Evolutionary conservation across 2,113 vertebrate species (phyloP).

Genomic region (Laterallus jamaicensis): DNA sequence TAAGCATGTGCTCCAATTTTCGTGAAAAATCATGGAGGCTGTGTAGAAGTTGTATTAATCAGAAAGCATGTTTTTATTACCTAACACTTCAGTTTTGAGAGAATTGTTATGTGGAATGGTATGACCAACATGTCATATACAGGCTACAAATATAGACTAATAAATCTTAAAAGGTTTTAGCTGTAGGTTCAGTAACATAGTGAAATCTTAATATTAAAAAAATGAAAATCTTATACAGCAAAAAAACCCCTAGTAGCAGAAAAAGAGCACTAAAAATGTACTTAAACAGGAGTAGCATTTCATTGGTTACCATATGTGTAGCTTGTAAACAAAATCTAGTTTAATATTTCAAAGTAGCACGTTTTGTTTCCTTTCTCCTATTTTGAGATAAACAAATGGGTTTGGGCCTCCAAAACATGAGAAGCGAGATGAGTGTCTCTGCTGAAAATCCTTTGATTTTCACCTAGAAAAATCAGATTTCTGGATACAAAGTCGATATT

Average conservation of each 20-base stretch:
- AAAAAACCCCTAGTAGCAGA: background rate
- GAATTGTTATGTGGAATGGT: background rate
- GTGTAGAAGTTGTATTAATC: background rate
- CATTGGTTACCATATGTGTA: background rate
- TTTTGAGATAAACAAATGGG: background rate
- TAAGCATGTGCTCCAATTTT: background rate
- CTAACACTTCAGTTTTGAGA: background rate
- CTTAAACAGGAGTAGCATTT: background rate
- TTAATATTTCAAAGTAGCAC: background rate
- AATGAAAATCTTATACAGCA: background rate
- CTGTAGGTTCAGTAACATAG: background rate
- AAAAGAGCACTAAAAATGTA: background rate
- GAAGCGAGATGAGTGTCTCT: background rate
- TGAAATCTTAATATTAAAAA: background rate
- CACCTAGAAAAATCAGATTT: background rate
- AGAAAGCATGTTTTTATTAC: background rate
- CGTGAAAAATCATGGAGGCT: background rate
- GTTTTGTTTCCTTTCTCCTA: background rate
- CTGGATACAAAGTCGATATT: background rate
- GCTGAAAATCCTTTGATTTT: background rate
- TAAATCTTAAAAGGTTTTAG: background rate
- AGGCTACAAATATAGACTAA: background rate
- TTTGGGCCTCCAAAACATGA: background rate
- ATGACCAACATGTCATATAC: background rate
- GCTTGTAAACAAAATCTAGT: background rate